Evolutionary conservation across 37 sponge, comb jelly and placozoan species (phyloP).

Genomic region (Haliclona indistincta): DNA sequence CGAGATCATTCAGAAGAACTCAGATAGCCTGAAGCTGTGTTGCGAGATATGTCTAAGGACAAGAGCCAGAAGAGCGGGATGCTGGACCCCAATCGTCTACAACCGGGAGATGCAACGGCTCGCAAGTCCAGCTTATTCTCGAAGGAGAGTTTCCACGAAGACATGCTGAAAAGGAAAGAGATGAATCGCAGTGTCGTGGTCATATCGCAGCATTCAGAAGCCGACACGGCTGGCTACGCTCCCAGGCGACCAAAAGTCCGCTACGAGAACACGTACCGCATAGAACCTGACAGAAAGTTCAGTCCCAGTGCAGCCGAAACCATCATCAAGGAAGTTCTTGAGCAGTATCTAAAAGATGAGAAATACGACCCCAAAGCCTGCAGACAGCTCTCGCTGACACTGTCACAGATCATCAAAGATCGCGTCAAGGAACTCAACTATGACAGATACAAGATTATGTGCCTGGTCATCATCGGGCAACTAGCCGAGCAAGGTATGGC

Average conservation of each 20-base stretch:
- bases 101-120: no score
- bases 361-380: constrained; percentile 61
- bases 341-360: constrained; percentile 70
- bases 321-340: constrained; percentile 65
- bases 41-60: no score
- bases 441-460: constrained; percentile 84
- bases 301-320: constrained; percentile 52
- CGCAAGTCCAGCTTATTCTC: constrained; percentile 72
- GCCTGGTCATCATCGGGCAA: constrained; percentile 86
- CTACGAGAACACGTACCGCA: constrained; percentile 89
- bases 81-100: no score
- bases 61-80: no score
- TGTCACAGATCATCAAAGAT: constrained; percentile 73
- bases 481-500: constrained; percentile 82
- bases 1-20: no score
- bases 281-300: constrained; percentile 70
- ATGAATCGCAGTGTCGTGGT: constrained; percentile 34
- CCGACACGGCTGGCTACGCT: neutral
- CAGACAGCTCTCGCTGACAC: constrained; percentile 55
- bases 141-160: constrained; percentile 52
- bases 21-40: no score
- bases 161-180: constrained; percentile 23
- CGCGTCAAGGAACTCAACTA: constrained; percentile 86
- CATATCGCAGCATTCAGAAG: constrained; percentile 57
- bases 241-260: constrained; percentile 40